Percentiles rank a stretch among this genome's conserved stretches.
Evolutionary conservation across 2,888 invertebrate genomes (phyloP).

Genomic region (Crepidodera aurea): DNA sequence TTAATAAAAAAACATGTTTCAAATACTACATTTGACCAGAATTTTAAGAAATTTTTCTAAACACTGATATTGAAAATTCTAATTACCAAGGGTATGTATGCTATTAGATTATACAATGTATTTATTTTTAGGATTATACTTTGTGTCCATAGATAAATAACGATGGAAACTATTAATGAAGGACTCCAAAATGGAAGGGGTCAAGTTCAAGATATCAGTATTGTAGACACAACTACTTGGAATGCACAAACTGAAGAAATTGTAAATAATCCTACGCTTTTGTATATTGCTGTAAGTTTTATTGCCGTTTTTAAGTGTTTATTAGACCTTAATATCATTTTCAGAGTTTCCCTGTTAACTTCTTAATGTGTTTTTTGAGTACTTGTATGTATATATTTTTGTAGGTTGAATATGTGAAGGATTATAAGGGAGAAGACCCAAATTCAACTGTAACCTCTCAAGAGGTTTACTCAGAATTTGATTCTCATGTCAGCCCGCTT

Average conservation of each 20-base stretch:
- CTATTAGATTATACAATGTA: not conserved
- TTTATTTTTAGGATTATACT: not conserved
- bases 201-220: constrained; percentile 48
- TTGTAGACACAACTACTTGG: constrained; percentile 49
- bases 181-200: constrained; percentile 48
- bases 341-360: too few species aligned
- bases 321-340: too few species aligned
- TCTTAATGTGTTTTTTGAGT: too few species aligned
- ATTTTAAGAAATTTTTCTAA: not conserved
- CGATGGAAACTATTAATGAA: constrained; percentile 53
- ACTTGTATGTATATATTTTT: too few species aligned
- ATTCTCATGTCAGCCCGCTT: constrained; percentile 58
- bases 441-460: constrained; percentile 30
- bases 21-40: not conserved
- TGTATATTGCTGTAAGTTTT: constrained; percentile 58
- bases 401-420: constrained; percentile 60
- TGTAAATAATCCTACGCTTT: constrained; percentile 52
- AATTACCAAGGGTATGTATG: not conserved
- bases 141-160: constrained; percentile 2
- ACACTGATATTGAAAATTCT: not conserved
- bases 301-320: not conserved
- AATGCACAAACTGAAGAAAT: constrained; percentile 38
- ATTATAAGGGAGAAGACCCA: constrained; percentile 50
- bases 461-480: constrained; percentile 50
- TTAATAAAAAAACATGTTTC: not conserved